Evolutionary conservation across 2,888 invertebrate genomes (phyloP).

Genomic region (Lithodes maja): DNA sequence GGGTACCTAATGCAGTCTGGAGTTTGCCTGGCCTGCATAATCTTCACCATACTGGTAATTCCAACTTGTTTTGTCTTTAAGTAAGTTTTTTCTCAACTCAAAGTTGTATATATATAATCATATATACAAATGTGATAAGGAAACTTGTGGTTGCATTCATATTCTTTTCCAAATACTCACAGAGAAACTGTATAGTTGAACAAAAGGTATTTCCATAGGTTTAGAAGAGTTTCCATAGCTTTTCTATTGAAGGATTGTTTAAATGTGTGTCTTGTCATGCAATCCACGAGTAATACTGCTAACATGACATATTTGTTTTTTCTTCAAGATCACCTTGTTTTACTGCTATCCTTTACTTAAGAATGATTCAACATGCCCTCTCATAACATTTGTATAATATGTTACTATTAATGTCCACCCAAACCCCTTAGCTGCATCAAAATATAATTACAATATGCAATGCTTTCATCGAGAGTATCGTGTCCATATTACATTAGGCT

Average conservation of each 20-base stretch:
- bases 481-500: too few species aligned
- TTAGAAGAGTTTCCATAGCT: conserved; percentile 58
- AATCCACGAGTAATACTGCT: conserved; percentile 41
- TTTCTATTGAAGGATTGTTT: conserved; percentile 62
- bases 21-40: conserved; percentile 8
- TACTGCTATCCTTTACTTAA: too few species aligned
- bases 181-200: conserved; percentile 44
- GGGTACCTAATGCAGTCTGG: background rate
- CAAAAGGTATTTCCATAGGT: conserved; percentile 50
- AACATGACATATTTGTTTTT: conserved; percentile 48
- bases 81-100: background rate
- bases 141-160: conserved; percentile 52
- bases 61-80: conserved; percentile 1
- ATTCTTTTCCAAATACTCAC: conserved; percentile 59
- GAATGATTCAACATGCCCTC: too few species aligned
- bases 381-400: conserved; percentile 35
- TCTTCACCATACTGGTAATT: conserved; percentile 2
- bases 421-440: too few species aligned
- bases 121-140: conserved; percentile 47
- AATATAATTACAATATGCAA: too few species aligned
- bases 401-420: conserved; percentile 42
- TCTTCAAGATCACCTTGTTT: background rate
- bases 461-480: too few species aligned
- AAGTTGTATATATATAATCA: background rate
- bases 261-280: conserved; percentile 54